Conservation (phyloP, 2,797 vertebrate genomes). For the Coracias cyanogaster region DNA sequence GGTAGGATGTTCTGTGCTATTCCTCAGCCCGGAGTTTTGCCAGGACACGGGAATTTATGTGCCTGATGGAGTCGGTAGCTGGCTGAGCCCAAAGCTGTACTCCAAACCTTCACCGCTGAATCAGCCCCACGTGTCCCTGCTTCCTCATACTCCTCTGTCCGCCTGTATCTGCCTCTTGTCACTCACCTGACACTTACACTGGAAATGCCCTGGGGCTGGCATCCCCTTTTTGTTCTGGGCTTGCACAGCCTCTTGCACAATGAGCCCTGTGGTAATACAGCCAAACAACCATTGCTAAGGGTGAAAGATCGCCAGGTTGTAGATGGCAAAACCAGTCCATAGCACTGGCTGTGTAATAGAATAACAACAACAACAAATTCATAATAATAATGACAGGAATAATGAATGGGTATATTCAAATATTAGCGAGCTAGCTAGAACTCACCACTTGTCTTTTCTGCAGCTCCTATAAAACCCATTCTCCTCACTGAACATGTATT, state of each 20-base stretch:
- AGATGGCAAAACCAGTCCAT: constrained; percentile 56
- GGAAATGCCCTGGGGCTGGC: constrained; percentile 19
- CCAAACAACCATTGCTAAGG: constrained; percentile 28
- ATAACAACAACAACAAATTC: constrained; percentile 64
- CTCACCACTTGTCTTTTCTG: not conserved
- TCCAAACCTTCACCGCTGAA: not conserved
- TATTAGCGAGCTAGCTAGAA: constrained; percentile 31
- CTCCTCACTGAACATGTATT: constrained; percentile 42
- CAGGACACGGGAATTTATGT: not conserved
- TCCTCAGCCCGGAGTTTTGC: not conserved
- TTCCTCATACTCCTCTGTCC: not conserved
- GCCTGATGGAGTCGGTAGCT: not conserved
- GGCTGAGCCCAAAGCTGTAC: not conserved
- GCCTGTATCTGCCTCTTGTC: not conserved
- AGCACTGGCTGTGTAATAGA: constrained; percentile 39
- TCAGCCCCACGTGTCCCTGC: not conserved
- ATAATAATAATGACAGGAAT: constrained; percentile 48
- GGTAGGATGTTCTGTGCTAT: not conserved
- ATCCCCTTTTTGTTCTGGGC: constrained; percentile 42
- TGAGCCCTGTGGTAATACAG: not conserved
- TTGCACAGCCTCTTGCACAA: constrained; percentile 48
- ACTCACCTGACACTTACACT: constrained; percentile 37
- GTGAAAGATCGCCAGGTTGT: constrained; percentile 37
- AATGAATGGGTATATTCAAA: constrained; percentile 59
- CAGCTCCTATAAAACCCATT: constrained; percentile 10